These are phyloP conservation scores for Dinocampus coccinellae DNA, from an alignment of 2,888 invertebrate species.

Conservation along the genomic window DNA sequence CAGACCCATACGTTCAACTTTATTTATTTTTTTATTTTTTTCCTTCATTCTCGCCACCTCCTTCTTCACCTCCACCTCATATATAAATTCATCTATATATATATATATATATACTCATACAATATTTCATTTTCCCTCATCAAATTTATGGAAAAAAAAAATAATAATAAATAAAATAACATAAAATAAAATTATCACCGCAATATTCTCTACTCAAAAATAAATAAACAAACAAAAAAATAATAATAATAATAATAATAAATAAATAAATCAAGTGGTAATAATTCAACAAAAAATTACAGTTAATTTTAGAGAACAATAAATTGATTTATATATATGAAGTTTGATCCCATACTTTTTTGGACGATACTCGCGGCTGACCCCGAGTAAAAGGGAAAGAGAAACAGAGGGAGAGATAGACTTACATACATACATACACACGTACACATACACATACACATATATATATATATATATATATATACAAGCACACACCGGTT, in stretches of 20 bases:
- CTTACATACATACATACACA: slow-evolving; percentile 5
- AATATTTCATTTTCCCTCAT: neutral
- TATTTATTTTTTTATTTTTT: slow-evolving; percentile 11
- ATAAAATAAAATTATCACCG: neutral
- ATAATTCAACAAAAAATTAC: neutral
- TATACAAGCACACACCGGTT: no score
- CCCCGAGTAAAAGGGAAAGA: slow-evolving; percentile 24
- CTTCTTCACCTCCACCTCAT: no score
- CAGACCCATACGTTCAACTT: neutral
- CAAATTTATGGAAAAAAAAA: neutral
- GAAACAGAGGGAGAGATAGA: neutral
- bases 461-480: slow-evolving; percentile 47
- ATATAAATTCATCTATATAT: neutral
- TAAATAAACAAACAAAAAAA: neutral
- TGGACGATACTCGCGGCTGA: slow-evolving; percentile 31
- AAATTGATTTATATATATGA: slow-evolving; percentile 11
- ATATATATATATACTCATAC: neutral
- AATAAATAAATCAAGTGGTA: neutral
- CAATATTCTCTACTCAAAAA: neutral
- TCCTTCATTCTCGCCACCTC: neutral
- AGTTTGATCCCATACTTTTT: slow-evolving; percentile 26
- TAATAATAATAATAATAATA: no score
- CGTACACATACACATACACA: neutral
- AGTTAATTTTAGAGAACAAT: slow-evolving; percentile 12
- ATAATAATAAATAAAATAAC: no score